Conservation (phyloP, 2,888 invertebrate genomes). For the Tachystola acroxantha region DNA sequence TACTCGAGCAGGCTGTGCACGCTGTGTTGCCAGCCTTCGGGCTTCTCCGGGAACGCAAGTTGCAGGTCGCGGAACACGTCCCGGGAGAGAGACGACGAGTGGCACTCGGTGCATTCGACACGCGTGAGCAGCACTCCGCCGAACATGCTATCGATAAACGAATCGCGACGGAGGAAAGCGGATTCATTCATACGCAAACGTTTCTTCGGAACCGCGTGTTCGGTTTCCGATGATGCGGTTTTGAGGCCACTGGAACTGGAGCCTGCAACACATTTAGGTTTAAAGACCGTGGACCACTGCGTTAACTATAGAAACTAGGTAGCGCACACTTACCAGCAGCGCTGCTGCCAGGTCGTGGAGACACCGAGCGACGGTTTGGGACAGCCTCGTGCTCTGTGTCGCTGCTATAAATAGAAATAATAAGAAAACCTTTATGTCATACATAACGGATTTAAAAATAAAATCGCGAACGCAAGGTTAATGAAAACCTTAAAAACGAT, state of each 20-base stretch:
- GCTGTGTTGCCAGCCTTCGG: conserved; percentile 68
- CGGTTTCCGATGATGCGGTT: conserved; percentile 25
- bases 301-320: too few species aligned
- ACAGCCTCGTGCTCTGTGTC: conserved; percentile 30
- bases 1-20: conserved; percentile 89
- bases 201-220: conserved; percentile 33
- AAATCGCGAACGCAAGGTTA: too few species aligned
- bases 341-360: conserved; percentile 54
- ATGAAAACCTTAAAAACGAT: too few species aligned
- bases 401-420: too few species aligned
- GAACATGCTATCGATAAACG: conserved; percentile 82
- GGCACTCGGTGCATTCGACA: conserved; percentile 85
- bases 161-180: conserved; percentile 39
- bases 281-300: not conserved
- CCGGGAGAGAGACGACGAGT: conserved; percentile 83
- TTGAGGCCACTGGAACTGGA: conserved; percentile 37
- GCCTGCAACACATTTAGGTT: conserved; percentile 24
- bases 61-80: conserved; percentile 91
- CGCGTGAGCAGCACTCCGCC: conserved; percentile 87
- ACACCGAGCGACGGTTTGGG: conserved; percentile 38
- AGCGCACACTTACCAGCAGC: conserved; percentile 39
- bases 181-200: conserved; percentile 41
- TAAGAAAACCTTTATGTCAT: too few species aligned
- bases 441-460: too few species aligned
- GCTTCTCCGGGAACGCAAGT: conserved; percentile 83